Evolutionary conservation across 2,113 vertebrate species (phyloP).

Genomic region (Planiliza haematocheilus): DNA sequence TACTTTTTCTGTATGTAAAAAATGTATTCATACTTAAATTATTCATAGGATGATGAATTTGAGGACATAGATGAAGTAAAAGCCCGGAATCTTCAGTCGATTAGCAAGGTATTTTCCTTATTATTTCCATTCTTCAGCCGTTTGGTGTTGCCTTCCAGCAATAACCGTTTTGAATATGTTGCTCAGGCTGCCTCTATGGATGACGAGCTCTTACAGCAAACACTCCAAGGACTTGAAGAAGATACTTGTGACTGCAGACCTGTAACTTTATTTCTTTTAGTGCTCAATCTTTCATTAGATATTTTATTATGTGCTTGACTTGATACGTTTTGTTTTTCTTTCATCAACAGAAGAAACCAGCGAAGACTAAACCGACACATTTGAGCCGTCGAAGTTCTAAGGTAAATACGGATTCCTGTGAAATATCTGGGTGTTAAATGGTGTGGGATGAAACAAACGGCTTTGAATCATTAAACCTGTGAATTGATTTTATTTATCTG

Average conservation of each 20-base stretch:
- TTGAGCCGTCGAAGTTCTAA: constrained; percentile 24
- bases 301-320: background rate
- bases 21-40: background rate
- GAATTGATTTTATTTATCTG: background rate
- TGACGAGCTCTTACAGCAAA: constrained; percentile 13
- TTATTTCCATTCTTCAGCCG: too few relatives aligned
- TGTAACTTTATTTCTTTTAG: constrained; percentile 39
- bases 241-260: constrained; percentile 41
- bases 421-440: background rate
- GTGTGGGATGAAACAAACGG: background rate
- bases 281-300: background rate
- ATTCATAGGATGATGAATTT: constrained; percentile 22
- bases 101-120: constrained; percentile 2
- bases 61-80: constrained; percentile 22
- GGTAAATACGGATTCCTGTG: constrained; percentile 13
- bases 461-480: background rate
- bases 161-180: background rate
- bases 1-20: too few relatives aligned
- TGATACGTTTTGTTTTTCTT: background rate
- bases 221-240: constrained; percentile 8
- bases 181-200: constrained; percentile 39
- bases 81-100: constrained; percentile 1
- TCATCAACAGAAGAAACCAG: constrained; percentile 43
- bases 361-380: constrained; percentile 8
- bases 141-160: background rate